Conservation (phyloP, 1,140 invertebrate genomes). For the Ruditapes philippinarum region DNA sequence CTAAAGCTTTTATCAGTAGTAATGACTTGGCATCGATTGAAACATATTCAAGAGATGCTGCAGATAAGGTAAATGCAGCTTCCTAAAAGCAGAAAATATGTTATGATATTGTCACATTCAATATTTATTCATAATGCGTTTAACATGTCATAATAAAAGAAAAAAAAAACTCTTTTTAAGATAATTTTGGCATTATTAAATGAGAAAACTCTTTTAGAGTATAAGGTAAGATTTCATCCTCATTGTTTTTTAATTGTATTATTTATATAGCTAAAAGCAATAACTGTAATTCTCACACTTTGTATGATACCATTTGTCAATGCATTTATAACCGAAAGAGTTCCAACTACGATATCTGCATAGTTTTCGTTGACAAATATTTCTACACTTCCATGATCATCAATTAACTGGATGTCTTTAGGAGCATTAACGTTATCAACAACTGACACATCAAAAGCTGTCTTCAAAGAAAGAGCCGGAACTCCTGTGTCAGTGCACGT, state of each 20-base stretch:
- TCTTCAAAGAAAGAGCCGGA: slow-evolving; percentile 57
- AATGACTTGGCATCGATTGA: not conserved
- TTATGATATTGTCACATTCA: too few species aligned
- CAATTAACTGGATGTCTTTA: slow-evolving; percentile 67
- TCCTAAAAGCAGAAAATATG: not conserved
- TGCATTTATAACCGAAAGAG: slow-evolving; percentile 72
- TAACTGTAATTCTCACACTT: not conserved
- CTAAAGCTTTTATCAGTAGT: not conserved
- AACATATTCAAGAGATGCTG: not conserved
- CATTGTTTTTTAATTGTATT: too few species aligned
- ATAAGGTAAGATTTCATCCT: too few species aligned
- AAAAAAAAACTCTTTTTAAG: too few species aligned
- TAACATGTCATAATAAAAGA: too few species aligned
- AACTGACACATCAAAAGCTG: slow-evolving; percentile 66
- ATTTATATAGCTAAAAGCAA: too few species aligned
- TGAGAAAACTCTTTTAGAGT: too few species aligned
- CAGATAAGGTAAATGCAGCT: not conserved
- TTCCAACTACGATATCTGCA: slow-evolving; percentile 67
- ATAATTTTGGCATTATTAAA: too few species aligned
- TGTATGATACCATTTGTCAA: slow-evolving; percentile 58
- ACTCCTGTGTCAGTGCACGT: slow-evolving; percentile 74
- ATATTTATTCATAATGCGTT: too few species aligned
- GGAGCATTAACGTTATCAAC: slow-evolving; percentile 73
- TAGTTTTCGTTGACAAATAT: slow-evolving; percentile 71
- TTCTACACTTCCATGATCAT: not conserved